Conservation (phyloP, 1,140 invertebrate species). For the Cherax quadricarinatus region DNA sequence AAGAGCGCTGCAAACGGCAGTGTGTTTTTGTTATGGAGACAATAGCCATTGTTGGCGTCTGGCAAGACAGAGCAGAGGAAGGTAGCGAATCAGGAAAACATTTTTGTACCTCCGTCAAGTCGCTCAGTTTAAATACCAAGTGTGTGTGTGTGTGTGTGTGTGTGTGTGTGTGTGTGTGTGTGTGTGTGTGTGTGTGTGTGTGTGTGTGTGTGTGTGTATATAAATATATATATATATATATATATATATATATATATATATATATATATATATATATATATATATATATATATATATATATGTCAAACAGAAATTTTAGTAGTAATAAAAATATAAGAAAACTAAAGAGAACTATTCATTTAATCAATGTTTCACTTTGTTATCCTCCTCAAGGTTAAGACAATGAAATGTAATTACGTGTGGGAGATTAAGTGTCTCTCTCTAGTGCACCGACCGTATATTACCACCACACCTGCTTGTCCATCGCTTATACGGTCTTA, state of each 20-base stretch:
- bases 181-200: not conserved
- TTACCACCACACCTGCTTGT: not conserved
- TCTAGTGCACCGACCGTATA: not conserved
- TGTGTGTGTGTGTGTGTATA: too few relatives aligned
- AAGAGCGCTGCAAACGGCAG: not conserved
- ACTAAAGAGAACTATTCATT: too few relatives aligned
- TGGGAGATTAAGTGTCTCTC: not conserved
- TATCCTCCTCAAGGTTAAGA: not conserved
- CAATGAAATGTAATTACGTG: not conserved
- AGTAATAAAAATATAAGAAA: too few relatives aligned
- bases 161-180: not conserved
- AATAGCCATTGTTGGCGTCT: not conserved
- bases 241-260: too few relatives aligned
- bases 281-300: too few relatives aligned
- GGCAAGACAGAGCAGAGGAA: too few relatives aligned
- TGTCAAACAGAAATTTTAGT: too few relatives aligned
- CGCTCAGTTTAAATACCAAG: not conserved
- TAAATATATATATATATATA: too few relatives aligned
- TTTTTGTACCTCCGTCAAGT: not conserved
- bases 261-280: too few relatives aligned
- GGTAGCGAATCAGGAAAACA: not conserved
- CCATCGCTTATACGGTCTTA: too few relatives aligned
- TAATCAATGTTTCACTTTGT: too few relatives aligned
- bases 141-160: not conserved
- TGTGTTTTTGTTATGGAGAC: not conserved